Evolutionary conservation across 2,888 invertebrate genomes (phyloP), one percentile per base, ranked within the genome.

Genomic region (Caenorhabditis japonica): DNA sequence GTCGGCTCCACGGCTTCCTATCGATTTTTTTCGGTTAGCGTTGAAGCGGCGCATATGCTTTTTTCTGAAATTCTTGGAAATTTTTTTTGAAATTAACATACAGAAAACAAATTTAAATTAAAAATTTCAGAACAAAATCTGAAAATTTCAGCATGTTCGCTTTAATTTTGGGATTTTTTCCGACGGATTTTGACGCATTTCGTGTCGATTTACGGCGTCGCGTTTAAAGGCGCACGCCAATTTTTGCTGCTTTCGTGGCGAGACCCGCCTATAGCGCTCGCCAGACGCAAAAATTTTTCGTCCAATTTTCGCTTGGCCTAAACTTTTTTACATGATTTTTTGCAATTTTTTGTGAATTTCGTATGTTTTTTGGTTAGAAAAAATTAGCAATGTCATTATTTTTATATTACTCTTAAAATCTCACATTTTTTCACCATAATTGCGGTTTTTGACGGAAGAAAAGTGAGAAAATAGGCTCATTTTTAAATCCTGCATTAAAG

Each of bases 231-330:
- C 53, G 68, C 73, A 74, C 23, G 44, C 36, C 25, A 8, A 27
- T 44, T 43, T 15, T 13, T 10, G 5, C 2, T 15, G 15, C 13
- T 23, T 15, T 43, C 68, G 68, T 27, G 21, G 33, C 73, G 62
- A 74, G 73, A 74, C 73, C 68, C 49, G 36, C 49, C 5, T 39
- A 12, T n/a, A n/a, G n/a, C n/a, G n/a, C 13, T 52, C 44, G 23
- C 12, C 25, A 34, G 34, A 41, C 21, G 55, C 44, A 30, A 21
- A 10, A 60, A 41, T n/a, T 61, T 68, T 68, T 53, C 52, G 27
- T 34, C 30, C 5, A 34, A 44, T 68, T 74, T 74, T 74, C 52
- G 30, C 56, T 52, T 62, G 73, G 73, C 73, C 73, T 74, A 74
- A 74, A 74, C 41, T 49, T 68, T 74, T 73, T 73, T 56, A 36